Conservation (phyloP, 1,140 invertebrate genomes). For the Drosophila mojavensis region DNA sequence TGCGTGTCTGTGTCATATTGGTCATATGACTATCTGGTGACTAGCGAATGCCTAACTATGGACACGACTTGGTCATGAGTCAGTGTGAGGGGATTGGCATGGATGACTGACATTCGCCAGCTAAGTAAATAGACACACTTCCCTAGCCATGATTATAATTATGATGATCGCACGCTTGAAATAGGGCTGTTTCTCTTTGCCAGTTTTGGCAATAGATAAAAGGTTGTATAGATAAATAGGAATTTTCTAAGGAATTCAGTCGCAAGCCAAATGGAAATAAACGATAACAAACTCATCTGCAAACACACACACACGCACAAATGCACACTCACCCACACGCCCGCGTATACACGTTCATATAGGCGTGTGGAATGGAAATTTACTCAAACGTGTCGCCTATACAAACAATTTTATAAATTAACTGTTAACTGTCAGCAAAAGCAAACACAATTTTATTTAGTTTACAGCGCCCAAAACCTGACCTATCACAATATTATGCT, state of each 20-base stretch:
- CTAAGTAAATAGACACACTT: slow-evolving; percentile 25
- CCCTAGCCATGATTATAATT: slow-evolving; percentile 13
- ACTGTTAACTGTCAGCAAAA: slow-evolving; percentile 38
- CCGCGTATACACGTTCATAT: background rate
- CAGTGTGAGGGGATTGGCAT: slow-evolving; percentile 23
- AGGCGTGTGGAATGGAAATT: slow-evolving; percentile 58
- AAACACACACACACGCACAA: background rate
- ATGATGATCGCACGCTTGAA: slow-evolving; percentile 2
- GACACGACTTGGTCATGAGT: slow-evolving; percentile 60
- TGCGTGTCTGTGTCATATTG: slow-evolving; percentile 5
- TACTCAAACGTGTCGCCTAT: slow-evolving; percentile 57
- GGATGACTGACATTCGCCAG: slow-evolving; percentile 27
- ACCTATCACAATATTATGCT: slow-evolving; percentile 59
- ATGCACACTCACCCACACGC: background rate
- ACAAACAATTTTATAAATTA: slow-evolving; percentile 55
- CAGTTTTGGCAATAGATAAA: slow-evolving; percentile 22
- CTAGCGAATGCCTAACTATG: slow-evolving; percentile 73
- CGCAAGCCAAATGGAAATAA: slow-evolving; percentile 48
- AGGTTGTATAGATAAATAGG: slow-evolving; percentile 19
- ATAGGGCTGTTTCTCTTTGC: background rate
- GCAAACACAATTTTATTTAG: slow-evolving; percentile 62
- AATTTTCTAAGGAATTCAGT: slow-evolving; percentile 35
- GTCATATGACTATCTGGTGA: slow-evolving; percentile 73
- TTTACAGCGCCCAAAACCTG: slow-evolving; percentile 69
- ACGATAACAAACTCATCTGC: slow-evolving; percentile 28